Evolutionary conservation across 2,113 vertebrate species (phyloP).

Genomic region (Plectropomus leopardus): DNA sequence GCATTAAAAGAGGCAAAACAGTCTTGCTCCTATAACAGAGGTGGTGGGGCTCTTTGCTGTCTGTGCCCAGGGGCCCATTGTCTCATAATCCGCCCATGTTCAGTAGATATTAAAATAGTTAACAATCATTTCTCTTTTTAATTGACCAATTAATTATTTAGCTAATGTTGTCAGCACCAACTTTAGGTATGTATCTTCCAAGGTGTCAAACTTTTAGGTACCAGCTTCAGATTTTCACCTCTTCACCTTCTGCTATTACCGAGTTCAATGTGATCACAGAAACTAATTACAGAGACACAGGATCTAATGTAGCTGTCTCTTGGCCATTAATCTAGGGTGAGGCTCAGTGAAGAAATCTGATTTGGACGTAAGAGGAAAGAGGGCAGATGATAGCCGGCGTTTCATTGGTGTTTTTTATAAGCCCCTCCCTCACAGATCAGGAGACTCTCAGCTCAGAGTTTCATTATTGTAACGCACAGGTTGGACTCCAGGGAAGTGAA

Average conservation of each 20-base stretch:
- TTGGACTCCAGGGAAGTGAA: not conserved
- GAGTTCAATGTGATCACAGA: not conserved
- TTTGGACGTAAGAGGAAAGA: not conserved
- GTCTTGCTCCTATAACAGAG: too few species aligned
- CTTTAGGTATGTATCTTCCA: not conserved
- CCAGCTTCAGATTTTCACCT: not conserved
- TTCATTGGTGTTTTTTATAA: not conserved
- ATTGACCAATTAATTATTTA: too few species aligned
- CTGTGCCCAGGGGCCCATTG: too few species aligned
- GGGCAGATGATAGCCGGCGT: not conserved
- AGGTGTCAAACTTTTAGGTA: not conserved
- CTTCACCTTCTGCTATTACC: not conserved
- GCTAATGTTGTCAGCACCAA: not conserved
- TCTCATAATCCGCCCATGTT: too few species aligned
- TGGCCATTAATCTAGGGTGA: not conserved
- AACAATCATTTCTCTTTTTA: too few species aligned
- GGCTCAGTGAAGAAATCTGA: not conserved
- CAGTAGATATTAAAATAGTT: too few species aligned
- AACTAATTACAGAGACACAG: not conserved
- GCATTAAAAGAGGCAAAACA: too few species aligned
- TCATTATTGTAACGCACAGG: constrained; percentile 26
- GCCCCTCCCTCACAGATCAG: constrained; percentile 4
- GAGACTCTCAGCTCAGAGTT: not conserved
- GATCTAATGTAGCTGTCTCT: not conserved
- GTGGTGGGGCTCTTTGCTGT: too few species aligned